These are phyloP conservation scores for Cygnus buccinator DNA, from an alignment of 2,113 vertebrate species.

Conservation along the genomic window DNA sequence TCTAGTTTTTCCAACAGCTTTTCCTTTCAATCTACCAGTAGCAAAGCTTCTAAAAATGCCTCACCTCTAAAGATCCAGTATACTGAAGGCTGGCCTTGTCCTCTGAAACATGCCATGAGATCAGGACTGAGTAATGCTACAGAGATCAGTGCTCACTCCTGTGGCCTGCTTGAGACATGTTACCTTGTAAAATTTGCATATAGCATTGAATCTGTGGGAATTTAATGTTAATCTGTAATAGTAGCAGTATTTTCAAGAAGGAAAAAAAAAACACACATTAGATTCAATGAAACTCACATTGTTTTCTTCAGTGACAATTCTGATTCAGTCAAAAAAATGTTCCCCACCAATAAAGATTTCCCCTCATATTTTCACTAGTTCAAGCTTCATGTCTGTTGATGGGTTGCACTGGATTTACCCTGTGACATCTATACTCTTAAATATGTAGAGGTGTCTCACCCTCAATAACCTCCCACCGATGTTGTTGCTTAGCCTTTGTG, in stretches of 20 bases:
- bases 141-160: not conserved
- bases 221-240: not conserved
- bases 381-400: not conserved
- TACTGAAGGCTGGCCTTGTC: not conserved
- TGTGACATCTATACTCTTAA: not conserved
- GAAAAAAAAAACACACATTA: not conserved
- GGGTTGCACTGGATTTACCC: not conserved
- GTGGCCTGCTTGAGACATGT: not conserved
- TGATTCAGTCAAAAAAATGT: not conserved
- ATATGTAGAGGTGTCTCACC: not conserved
- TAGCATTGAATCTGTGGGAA: not conserved
- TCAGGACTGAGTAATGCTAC: not conserved
- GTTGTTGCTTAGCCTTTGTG: not conserved
- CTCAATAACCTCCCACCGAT: not conserved
- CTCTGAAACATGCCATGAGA: not conserved
- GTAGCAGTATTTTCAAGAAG: not conserved
- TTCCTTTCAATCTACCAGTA: not conserved
- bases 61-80: not conserved
- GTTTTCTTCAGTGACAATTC: not conserved
- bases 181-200: not conserved
- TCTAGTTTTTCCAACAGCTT: not conserved
- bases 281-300: not conserved
- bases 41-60: not conserved
- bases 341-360: not conserved
- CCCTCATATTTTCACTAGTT: not conserved